phyloP scores from a whole-genome alignment of 2,113 vertebrate genomes.

The Apistogramma diplotaenia region DNA sequence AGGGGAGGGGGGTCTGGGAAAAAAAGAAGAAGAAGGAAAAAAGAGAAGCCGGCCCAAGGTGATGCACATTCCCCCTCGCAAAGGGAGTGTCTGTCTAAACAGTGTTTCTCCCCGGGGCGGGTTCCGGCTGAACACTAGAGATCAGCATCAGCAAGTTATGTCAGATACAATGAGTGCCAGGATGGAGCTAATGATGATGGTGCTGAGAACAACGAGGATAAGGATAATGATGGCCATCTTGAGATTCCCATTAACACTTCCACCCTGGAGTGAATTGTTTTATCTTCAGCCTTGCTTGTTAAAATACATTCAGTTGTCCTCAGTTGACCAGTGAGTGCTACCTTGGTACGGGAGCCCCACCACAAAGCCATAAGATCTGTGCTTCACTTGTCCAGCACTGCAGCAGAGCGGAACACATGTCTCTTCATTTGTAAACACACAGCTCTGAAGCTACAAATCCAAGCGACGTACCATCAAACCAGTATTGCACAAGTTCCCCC shows the following conservation, averaged over 20 bases:
- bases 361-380: slow-evolving; percentile 9
- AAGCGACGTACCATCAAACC: slow-evolving; percentile 27
- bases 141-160: slow-evolving; percentile 64
- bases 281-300: slow-evolving; percentile 45
- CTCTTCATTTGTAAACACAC: slow-evolving; percentile 33
- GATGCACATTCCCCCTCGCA: slow-evolving; percentile 65
- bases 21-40: background rate
- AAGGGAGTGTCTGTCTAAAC: slow-evolving; percentile 56
- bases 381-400: slow-evolving; percentile 18
- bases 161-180: slow-evolving; percentile 63
- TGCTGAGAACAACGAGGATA: slow-evolving; percentile 49
- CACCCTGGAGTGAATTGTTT: slow-evolving; percentile 45
- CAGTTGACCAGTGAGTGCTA: slow-evolving; percentile 36
- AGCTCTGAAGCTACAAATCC: slow-evolving; percentile 29
- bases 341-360: background rate
- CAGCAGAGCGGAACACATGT: slow-evolving; percentile 31
- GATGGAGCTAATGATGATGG: slow-evolving; percentile 58
- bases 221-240: slow-evolving; percentile 56
- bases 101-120: slow-evolving; percentile 51
- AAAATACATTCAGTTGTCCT: slow-evolving; percentile 65
- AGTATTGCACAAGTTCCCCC: slow-evolving; percentile 55
- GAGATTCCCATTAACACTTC: slow-evolving; percentile 55
- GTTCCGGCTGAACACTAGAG: slow-evolving; percentile 51
- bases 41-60: slow-evolving; percentile 51
- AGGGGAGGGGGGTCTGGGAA: slow-evolving; percentile 10